Evolutionary conservation across 2,113 vertebrate species (phyloP).

Genomic region (Leiothrix lutea): DNA sequence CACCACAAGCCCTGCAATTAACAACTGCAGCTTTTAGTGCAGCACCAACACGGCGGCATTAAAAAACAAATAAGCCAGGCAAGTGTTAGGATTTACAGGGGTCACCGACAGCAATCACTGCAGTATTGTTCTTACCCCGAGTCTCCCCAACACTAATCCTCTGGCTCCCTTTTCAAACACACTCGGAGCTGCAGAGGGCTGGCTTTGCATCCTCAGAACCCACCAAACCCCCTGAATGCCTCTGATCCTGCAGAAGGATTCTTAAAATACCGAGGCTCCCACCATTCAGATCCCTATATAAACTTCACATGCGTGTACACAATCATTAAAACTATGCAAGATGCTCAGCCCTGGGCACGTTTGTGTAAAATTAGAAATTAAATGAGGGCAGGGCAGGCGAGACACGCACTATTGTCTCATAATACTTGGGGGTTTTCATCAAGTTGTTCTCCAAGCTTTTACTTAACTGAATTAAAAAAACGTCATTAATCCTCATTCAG

Average conservation of each 20-base stretch:
- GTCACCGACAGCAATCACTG: constrained; percentile 22
- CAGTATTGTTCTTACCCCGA: neutral
- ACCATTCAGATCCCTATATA: neutral
- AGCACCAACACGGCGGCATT: constrained; percentile 42
- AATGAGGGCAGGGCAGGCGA: neutral
- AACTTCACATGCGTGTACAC: neutral
- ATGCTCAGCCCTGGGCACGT: neutral
- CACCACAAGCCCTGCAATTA: constrained; percentile 49
- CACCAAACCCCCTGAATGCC: neutral
- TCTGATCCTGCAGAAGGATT: neutral
- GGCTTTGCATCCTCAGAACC: neutral
- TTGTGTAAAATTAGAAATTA: neutral
- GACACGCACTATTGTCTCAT: neutral
- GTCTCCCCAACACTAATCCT: constrained; percentile 29
- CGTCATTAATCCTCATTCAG: neutral
- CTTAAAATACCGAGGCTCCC: neutral
- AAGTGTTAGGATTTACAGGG: constrained; percentile 44
- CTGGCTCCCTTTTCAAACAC: neutral
- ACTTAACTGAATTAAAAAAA: neutral
- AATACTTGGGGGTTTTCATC: neutral
- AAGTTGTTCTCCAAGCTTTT: neutral
- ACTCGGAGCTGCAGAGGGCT: neutral
- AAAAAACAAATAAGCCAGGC: constrained; percentile 52
- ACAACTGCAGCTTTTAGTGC: constrained; percentile 58
- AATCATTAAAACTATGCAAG: neutral